Evolutionary conservation across 2,797 vertebrate genomes (phyloP), one percentile per base, ranked within the genome.

Genomic region (Paramormyrops hopkinsi): DNA sequence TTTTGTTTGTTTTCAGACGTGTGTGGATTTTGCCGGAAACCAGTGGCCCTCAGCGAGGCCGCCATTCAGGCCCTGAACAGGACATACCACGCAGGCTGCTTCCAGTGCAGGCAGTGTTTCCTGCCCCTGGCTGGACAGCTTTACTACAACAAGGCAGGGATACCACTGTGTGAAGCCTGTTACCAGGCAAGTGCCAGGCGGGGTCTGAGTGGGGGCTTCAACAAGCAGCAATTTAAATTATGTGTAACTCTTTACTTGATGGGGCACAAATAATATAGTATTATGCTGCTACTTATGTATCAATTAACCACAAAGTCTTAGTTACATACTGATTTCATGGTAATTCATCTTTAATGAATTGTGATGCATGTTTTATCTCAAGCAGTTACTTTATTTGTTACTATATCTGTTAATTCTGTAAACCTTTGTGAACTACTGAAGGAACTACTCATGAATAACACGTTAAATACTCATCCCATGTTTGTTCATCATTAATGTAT

Each of bases 1-100:
- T 85, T n/a, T 50, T 7, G 19, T 85, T 85, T 25, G 46, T 86
- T 91, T 33, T 1, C 92, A 99, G 98, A 97, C 12, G 92, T 98
- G 93, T 99, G 98, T 1, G 98, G 97, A 88, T 99, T 99, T 93
- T 99, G 98, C 93, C 97, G 97, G 92, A 99, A 98, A 93, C 93
- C 91, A 0, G 92, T 99, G 91, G 93, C 93, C n/a, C 93, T 95
- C 0, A 92, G 0, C 85, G 95, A 96, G 73, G 95, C 94, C 0
- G 95, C 95, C 0, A 96, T 99, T 2, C 97, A 98, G 87, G 98
- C 98, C 4, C 95, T 99, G 94, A 94, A 96, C 93, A 97, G 96
- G 92, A 97, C 96, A 41, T 99, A 99, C 93, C 98, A 99, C 0
- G 96, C 96, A 0, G 91, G 89, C 44, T 99, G 98, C 91, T 99